Conservation (phyloP, 2,113 vertebrate genomes). For the Pipra filicauda region DNA sequence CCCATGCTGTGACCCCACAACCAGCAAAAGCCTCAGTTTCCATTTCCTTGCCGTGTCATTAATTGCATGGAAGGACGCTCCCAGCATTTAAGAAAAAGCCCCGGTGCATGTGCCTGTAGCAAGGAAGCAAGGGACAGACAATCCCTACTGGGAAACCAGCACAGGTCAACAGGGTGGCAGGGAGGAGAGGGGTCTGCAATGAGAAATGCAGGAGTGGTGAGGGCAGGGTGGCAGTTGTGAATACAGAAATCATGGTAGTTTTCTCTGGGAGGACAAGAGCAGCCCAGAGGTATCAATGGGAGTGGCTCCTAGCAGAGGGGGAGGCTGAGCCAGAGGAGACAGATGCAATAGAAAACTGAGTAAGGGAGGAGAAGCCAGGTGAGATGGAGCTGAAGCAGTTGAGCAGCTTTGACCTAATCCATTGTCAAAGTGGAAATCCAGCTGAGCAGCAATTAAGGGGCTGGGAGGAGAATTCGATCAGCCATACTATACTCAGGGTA, state of each 20-base stretch:
- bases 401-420: background rate
- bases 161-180: background rate
- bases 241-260: accelerated
- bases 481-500: accelerated
- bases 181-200: background rate
- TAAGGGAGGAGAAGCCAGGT: background rate
- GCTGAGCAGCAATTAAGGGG: background rate
- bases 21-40: background rate
- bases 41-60: accelerated
- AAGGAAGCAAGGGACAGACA: background rate
- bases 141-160: background rate
- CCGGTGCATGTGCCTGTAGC: background rate
- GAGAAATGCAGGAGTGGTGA: accelerated
- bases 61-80: accelerated
- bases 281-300: background rate
- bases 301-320: background rate
- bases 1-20: accelerated
- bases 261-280: background rate
- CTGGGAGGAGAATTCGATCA: background rate
- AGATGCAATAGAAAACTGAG: background rate
- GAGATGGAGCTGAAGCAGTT: background rate
- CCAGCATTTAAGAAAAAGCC: background rate
- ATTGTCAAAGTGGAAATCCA: background rate
- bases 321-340: background rate
- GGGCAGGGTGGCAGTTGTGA: accelerated